Evolutionary conservation across 2,797 vertebrate species (phyloP), one percentile per base, ranked within the genome.

Genomic region (Urocyon cinereoargenteus): DNA sequence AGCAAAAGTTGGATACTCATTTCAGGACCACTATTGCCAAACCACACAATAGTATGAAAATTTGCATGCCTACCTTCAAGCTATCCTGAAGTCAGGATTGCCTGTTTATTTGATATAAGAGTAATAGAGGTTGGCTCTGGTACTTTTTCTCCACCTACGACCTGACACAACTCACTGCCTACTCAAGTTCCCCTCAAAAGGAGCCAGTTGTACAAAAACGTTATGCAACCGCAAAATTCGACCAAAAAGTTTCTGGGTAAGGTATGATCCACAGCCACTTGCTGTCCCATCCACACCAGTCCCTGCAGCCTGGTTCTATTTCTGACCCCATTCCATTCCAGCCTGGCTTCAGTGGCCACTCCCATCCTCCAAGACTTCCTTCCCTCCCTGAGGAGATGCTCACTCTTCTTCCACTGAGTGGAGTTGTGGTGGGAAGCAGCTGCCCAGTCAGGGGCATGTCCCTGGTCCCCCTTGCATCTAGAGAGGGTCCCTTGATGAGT

Each of bases 281-380:
- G 40, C 55, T 49, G 18, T 57, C 12, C 1, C 15, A 53, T 6
- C 6, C 8, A 45, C 0, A 0, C 53, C 51, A 36, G 36, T 21
- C 31, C 24, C 22, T 28, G 31, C 16, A 51, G 22, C 6, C 70
- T 24, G 12, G 16, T 11, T 57, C 55, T 59, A 34, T 73, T 34
- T 51, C 68, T 36, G 36, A 72, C 6, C 1, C 78, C 34, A 72
- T 4, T 31, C 15, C 68, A 40, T 10, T 26, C 72, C 26, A 70
- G 40, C 28, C 40, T 62, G 26, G 21, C 40, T 21, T 73, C 3
- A 12, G 19, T 13, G 62, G 34, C 77, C 70, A 5, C 34, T 31
- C 34, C 70, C 62, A 19, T 22, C 57, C 24, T 75, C 31, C 40
- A 62, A 59, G 34, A 18, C 64, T 82, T 91, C 19, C 31, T 36